Base-by-base conservation (phyloP, 2,113 vertebrate genomes). In the Cercocebus atys region DNA sequence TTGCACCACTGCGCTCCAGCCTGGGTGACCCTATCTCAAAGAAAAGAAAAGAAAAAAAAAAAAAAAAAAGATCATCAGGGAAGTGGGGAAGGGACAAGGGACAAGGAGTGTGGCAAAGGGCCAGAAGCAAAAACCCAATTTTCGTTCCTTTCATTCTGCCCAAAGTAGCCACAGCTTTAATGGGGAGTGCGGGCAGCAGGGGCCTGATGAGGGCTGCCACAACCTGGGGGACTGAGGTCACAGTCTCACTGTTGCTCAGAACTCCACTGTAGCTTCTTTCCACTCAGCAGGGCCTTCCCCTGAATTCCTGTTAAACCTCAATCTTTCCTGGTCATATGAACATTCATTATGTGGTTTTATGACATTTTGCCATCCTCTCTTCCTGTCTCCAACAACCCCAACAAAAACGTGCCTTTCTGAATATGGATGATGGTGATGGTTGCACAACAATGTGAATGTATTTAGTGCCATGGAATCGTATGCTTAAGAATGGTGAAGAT, bases 381-480 rank as follows among this genome's bases (percentile, higher is more conserved):
- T 16, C 6, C 47, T 10, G 22, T 76, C 78, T 88, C 59, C 89
- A 92, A 12, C 43, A 61, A n/a, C 76, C 70, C 40, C 88, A 70
- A n/a, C n/a, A 66, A n/a, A 12, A 52, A 50, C 3, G 27, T 52
- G 40, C 14, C 40, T 84, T 64, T 81, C 66, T 61, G 20, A 25
- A 80, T 20, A 4, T 9, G 47, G 13, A 0, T 3, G 38, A 59
- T 61, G 20, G 68, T 16, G 30, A n/a, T 27, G n/a, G 38, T 14
- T 1, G 68, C 1, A 52, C 55, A 13, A 0, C 12, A 4, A 8
- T 0, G 22, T 8, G 55, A 76, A 17, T 8, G 7, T 11, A 23
- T 32, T 66, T 23, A 35, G n/a, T 50, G 18, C 35, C 70, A 27
- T 2, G 11, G 22, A 8, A 11, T 10, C 3, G 14, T 4, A 6